These are phyloP conservation scores for Psittacula cyanocephala DNA, from an alignment of 2,113 vertebrate genomes.

Conservation along the genomic window DNA sequence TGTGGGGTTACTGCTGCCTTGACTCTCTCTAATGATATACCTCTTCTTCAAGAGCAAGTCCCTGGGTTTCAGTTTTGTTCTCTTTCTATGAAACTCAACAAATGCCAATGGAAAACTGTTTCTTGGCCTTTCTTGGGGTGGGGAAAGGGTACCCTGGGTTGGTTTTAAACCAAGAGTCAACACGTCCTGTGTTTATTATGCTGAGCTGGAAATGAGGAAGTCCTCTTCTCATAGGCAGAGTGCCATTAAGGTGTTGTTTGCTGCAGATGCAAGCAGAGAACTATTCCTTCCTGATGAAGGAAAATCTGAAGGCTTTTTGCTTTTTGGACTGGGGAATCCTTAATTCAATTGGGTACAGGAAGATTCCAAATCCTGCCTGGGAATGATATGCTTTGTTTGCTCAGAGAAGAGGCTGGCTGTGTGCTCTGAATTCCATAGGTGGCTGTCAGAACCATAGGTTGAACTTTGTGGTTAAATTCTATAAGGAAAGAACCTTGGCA, in stretches of 20 bases:
- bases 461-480: background rate
- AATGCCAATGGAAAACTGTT: background rate
- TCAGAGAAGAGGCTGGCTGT: conserved; percentile 64
- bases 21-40: background rate
- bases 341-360: background rate
- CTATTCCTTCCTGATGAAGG: background rate
- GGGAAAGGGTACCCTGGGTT: background rate
- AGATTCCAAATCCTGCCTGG: background rate
- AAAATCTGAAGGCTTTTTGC: background rate
- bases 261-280: background rate
- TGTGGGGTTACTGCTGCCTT: background rate
- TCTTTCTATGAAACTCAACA: background rate
- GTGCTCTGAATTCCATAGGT: conserved; percentile 61
- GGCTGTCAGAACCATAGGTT: conserved; percentile 21
- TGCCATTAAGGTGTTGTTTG: background rate
- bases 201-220: conserved; percentile 39
- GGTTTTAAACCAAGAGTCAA: conserved; percentile 33
- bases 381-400: background rate
- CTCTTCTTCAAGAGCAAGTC: background rate
- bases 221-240: background rate
- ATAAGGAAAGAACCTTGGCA: background rate
- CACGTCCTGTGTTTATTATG: background rate
- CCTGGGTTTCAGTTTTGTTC: background rate
- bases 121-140: background rate
- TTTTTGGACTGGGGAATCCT: conserved; percentile 1